Conservation (phyloP, 2,888 invertebrate genomes). For the Flexamia atlantica region DNA sequence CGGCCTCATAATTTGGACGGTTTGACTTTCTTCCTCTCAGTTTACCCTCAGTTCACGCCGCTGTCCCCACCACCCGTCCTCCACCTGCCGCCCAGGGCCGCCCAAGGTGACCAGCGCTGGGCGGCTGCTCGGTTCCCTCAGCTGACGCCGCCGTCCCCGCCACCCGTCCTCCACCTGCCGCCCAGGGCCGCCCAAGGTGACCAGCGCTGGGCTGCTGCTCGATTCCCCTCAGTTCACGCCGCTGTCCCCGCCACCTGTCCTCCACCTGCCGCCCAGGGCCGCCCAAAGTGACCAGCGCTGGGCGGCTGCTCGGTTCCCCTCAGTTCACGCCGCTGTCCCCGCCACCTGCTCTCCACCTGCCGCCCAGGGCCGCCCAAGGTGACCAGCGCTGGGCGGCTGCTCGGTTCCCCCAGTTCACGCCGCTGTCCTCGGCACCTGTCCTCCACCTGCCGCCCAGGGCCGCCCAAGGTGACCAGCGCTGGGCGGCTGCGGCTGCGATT, state of each 20-base stretch:
- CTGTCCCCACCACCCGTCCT: not conserved
- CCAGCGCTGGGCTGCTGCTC: not conserved
- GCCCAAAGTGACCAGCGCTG: slow-evolving; percentile 7
- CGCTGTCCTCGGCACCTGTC: not conserved
- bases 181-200: not conserved
- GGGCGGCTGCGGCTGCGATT: not conserved
- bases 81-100: not conserved
- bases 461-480: slow-evolving; percentile 6
- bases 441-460: not conserved
- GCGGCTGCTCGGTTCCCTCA: too few relatives aligned
- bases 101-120: slow-evolving; percentile 7
- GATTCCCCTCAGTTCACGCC: too few relatives aligned
- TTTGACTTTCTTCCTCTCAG: too few relatives aligned
- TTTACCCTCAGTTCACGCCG: too few relatives aligned
- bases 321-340: too few relatives aligned
- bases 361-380: slow-evolving; percentile 5
- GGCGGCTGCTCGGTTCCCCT: not conserved
- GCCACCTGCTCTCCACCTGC: not conserved
- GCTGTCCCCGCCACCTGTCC: not conserved
- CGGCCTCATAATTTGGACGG: too few relatives aligned
- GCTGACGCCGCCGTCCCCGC: too few relatives aligned
- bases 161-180: not conserved
- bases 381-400: not conserved
- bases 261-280: not conserved
- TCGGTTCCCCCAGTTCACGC: too few relatives aligned